Evolutionary conservation across 1,140 invertebrate species (phyloP).

Genomic region (Papilio machaon): DNA sequence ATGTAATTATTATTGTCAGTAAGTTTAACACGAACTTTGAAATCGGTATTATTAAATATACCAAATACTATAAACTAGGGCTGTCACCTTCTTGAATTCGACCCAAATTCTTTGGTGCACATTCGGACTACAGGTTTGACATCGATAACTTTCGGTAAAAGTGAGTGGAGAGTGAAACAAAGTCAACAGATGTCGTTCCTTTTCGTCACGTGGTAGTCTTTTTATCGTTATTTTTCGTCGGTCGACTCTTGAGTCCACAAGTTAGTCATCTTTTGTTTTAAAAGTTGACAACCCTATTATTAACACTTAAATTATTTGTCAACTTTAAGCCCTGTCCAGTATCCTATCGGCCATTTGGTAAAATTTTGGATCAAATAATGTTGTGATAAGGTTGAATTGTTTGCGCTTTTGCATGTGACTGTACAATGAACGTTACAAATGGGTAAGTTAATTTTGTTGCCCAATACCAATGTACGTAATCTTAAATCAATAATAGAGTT

Average conservation of each 20-base stretch:
- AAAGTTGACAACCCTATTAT: background rate
- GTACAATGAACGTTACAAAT: constrained; percentile 30
- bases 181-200: background rate
- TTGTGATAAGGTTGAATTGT: constrained; percentile 15
- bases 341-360: background rate
- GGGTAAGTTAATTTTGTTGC: constrained; percentile 31
- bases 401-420: constrained; percentile 10
- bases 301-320: constrained; percentile 5
- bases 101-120: background rate
- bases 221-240: background rate
- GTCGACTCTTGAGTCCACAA: too few relatives aligned
- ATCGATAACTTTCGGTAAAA: background rate
- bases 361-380: background rate
- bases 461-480: background rate
- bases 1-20: constrained; percentile 21
- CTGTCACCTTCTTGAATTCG: background rate
- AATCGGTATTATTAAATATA: constrained; percentile 5
- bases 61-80: constrained; percentile 16
- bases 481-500: constrained; percentile 30
- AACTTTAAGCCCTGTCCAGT: background rate
- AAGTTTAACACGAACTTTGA: constrained; percentile 24
- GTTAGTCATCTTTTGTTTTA: background rate
- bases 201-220: background rate
- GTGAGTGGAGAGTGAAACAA: background rate
- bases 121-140: background rate